phyloP scores from a whole-genome alignment of 2,888 invertebrate species.

The Heliconius erato region DNA sequence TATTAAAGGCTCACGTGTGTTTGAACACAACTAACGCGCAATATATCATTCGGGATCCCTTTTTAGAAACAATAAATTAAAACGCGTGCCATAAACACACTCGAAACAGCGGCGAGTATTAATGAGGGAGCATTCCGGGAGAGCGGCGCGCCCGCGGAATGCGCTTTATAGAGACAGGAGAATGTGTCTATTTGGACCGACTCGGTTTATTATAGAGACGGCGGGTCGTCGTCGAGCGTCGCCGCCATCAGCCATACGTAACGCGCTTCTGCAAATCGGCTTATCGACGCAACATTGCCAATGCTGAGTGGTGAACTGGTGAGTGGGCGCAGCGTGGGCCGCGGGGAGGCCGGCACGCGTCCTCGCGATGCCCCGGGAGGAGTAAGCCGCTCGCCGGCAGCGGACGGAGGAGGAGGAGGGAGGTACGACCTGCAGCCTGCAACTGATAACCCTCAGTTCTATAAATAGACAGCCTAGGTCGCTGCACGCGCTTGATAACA shows the following conservation, averaged over 20 bases:
- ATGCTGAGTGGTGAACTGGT: slow-evolving; percentile 26
- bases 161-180: slow-evolving; percentile 35
- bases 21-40: not conserved
- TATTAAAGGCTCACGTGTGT: not conserved
- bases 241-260: slow-evolving; percentile 19
- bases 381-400: not conserved
- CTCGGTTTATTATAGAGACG: slow-evolving; percentile 34
- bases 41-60: slow-evolving; percentile 27
- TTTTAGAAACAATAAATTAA: slow-evolving; percentile 40
- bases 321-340: slow-evolving; percentile 1
- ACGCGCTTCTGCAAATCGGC: slow-evolving; percentile 33
- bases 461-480: slow-evolving; percentile 53
- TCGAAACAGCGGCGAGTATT: slow-evolving; percentile 32
- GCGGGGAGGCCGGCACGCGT: slow-evolving; percentile 19
- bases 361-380: slow-evolving; percentile 32
- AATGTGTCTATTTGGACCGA: slow-evolving; percentile 38
- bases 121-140: slow-evolving; percentile 36
- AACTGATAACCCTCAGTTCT: slow-evolving; percentile 46
- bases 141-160: slow-evolving; percentile 29
- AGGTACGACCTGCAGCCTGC: slow-evolving; percentile 41
- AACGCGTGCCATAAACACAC: slow-evolving; percentile 23
- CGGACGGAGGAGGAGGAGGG: slow-evolving; percentile 3
- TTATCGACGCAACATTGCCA: slow-evolving; percentile 39
- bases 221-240: not conserved
- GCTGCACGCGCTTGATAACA: slow-evolving; percentile 37